Evolutionary conservation across 2,888 invertebrate genomes (phyloP).

Genomic region (Alloscopus bannaensis): DNA sequence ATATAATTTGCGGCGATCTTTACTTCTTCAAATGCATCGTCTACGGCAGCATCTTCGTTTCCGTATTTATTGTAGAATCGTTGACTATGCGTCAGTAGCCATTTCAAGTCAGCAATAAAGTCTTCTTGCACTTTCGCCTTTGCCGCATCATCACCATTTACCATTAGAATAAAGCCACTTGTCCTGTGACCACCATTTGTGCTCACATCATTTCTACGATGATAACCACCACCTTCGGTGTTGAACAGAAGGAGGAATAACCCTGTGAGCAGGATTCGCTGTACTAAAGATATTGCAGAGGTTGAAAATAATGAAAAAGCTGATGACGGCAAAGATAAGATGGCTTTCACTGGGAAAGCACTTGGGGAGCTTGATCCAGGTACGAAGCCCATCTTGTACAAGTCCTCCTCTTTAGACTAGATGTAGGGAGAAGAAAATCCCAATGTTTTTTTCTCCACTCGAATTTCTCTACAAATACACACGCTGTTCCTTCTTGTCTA

Average conservation of each 20-base stretch:
- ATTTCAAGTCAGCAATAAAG: constrained; percentile 36
- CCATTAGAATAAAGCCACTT: not conserved
- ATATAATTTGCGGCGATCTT: constrained; percentile 36
- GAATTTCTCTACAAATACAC: not conserved
- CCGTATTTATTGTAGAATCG: constrained; percentile 45
- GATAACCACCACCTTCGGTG: not conserved
- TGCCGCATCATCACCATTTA: constrained; percentile 10
- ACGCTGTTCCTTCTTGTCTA: not conserved
- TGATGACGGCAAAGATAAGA: not conserved
- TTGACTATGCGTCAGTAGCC: constrained; percentile 39
- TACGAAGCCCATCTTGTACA: not conserved
- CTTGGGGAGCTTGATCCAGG: not conserved
- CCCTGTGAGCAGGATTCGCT: not conserved
- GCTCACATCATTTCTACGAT: not conserved
- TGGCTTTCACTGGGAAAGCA: not conserved
- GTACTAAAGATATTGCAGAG: not conserved
- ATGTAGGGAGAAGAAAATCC: no score
- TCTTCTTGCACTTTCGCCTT: not conserved
- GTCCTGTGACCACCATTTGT: not conserved
- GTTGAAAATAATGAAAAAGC: not conserved
- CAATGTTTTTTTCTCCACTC: not conserved
- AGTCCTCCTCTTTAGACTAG: no score
- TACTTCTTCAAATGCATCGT: constrained; percentile 37
- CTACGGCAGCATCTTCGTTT: constrained; percentile 16
- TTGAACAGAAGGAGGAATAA: not conserved